These are phyloP conservation scores for Parazoanthus swiftii DNA, from an alignment of 92 coral and sea anemone species.

Conservation along the genomic window DNA sequence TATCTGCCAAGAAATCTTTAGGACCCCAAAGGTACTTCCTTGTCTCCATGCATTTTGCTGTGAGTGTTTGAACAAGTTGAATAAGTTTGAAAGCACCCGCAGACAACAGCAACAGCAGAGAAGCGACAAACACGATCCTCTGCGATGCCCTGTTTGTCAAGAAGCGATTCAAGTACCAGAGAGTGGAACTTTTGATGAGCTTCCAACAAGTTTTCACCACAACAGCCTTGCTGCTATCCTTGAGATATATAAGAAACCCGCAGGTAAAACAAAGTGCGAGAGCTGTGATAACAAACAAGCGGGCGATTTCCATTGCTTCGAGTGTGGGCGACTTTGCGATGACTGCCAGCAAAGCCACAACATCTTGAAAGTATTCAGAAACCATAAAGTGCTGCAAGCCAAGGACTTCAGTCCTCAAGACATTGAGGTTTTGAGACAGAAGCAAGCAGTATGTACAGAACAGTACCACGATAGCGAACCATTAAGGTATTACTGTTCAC, in stretches of 20 bases:
- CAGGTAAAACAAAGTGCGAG: neutral
- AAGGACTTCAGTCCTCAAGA: neutral
- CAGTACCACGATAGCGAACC: neutral
- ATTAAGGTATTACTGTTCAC: neutral
- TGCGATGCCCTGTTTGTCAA: conserved; percentile 4
- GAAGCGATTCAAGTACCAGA: neutral
- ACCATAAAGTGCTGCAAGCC: neutral
- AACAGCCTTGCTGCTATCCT: conserved; percentile 5
- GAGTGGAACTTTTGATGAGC: neutral
- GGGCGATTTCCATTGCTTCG: neutral
- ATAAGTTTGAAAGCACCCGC: neutral
- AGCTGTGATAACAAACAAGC: conserved; percentile 7
- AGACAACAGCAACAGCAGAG: neutral
- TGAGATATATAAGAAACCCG: neutral
- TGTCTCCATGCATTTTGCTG: conserved; percentile 7
- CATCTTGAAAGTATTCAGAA: neutral
- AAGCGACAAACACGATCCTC: neutral
- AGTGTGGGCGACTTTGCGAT: neutral
- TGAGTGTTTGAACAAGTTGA: neutral
- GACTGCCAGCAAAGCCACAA: neutral
- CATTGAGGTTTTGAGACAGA: neutral
- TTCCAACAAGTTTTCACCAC: neutral
- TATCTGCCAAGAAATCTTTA: neutral
- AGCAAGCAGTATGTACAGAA: neutral
- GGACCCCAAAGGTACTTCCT: neutral